Base-by-base conservation (phyloP, 2,113 vertebrate genomes). In the Ciconia maguari region DNA sequence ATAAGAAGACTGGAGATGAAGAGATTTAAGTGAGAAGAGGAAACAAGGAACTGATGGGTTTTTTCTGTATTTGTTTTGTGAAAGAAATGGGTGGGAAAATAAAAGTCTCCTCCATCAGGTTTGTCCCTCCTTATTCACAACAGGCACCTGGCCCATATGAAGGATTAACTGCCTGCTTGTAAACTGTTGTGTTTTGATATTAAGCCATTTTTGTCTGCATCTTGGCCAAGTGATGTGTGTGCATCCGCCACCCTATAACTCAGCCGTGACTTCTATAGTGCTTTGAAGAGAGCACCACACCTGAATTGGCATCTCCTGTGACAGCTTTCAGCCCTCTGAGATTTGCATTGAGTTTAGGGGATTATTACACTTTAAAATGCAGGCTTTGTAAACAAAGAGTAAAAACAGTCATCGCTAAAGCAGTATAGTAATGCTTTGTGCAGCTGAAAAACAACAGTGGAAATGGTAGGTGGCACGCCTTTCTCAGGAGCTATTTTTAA, bases 211-310 rank as follows among this genome's bases (percentile, higher is more conserved):
- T 93, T 87, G 95, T 88, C 93, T 42, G 22, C 79, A 84, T 15
- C 55, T 95, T 98, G 97, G 95, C 94, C 94, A 94, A 89, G 65
- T 11, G 8, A 90, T 18, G 22, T 80, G 65, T 17, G 70, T 54
- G 71, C 96, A 96, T 96, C 93, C 97, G 94, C 97, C 44, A 89
- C 94, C 93, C 92, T 95, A 46, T 96, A 96, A 98, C 93, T 97
- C 96, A 98, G 83, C 95, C 90, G 85, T 92, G 96, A 96, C 91
- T 97, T 96, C 90, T 87, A n/a, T 94, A 55, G 30, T 55, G 82
- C 88, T 97, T 87, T 96, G 89, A 93, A 95, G 91, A 92, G 48
- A 94, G 55, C 60, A 55, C 83, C 95, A 96, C 97, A 97, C 93
- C 97, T 97, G 95, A 55, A 91, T 20, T 96, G 89, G 92, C 81